A percentile compares a stretch with the other conserved stretches of the same genome.
These are phyloP conservation scores for Crax fasciolata DNA, from an alignment of 2,797 vertebrate genomes.

Conservation along the genomic window DNA sequence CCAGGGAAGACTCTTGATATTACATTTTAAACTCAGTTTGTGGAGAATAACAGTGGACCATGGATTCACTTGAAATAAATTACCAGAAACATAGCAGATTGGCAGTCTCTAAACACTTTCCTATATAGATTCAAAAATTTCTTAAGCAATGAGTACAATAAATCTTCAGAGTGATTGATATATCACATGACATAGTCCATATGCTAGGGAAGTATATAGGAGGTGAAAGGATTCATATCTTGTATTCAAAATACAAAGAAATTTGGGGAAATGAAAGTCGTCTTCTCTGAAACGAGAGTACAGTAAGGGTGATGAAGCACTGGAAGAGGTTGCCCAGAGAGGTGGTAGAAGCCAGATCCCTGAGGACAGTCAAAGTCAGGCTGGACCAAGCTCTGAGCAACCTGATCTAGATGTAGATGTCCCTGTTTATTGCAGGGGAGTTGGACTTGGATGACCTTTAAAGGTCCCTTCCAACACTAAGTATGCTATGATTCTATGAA, in stretches of 20 bases:
- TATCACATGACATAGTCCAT: not conserved
- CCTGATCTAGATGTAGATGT: no score
- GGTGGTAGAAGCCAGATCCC: no score
- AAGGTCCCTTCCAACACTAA: no score
- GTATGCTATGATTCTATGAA: not conserved
- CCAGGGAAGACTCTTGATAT: not conserved
- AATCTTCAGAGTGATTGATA: not conserved
- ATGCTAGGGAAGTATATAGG: not conserved
- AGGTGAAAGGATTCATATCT: not conserved
- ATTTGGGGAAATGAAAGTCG: not conserved
- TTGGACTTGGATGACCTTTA: no score
- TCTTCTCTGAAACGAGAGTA: not conserved
- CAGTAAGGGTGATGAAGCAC: not conserved
- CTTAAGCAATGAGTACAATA: not conserved
- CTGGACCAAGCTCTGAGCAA: no score
- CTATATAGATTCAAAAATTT: not conserved
- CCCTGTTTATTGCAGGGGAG: no score
- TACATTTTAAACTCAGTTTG: not conserved
- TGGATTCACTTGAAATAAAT: not conserved
- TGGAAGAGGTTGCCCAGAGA: no score
- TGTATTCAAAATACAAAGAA: not conserved
- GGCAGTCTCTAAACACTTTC: not conserved
- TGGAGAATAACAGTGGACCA: not conserved
- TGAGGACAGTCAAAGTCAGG: no score
- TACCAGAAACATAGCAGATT: not conserved